Evolutionary conservation across 2,888 invertebrate genomes (phyloP).

Genomic region (Hoplodrina ambigua): DNA sequence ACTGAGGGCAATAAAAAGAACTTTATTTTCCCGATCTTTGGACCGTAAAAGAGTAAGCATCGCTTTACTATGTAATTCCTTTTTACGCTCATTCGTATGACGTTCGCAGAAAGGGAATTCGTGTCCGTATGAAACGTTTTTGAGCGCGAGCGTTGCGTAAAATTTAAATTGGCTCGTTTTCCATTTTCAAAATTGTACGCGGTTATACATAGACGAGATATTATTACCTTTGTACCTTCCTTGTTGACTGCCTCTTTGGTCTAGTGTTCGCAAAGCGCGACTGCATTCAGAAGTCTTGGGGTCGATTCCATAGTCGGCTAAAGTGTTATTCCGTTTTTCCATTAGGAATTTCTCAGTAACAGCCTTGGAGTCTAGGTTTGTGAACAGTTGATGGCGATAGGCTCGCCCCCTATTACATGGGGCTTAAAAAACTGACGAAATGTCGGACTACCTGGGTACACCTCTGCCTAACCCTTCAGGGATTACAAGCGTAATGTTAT

Average conservation of each 20-base stretch:
- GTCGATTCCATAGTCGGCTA: too few species aligned
- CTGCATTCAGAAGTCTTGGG: too few species aligned
- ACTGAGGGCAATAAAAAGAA: slow-evolving; percentile 83
- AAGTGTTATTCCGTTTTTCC: too few species aligned
- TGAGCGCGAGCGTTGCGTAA: slow-evolving; percentile 66
- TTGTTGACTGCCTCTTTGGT: too few species aligned
- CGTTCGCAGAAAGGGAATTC: slow-evolving; percentile 74
- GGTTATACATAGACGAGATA: slow-evolving; percentile 51
- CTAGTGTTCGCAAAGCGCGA: too few species aligned
- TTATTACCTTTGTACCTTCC: slow-evolving; percentile 39
- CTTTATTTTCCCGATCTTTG: slow-evolving; percentile 83
- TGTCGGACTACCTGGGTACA: too few species aligned
- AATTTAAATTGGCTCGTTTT: slow-evolving; percentile 77
- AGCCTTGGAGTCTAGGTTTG: too few species aligned
- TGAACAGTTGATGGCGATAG: too few species aligned
- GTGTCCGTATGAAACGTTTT: slow-evolving; percentile 62
- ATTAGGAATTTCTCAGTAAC: too few species aligned
- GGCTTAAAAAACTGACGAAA: too few species aligned
- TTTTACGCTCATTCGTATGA: slow-evolving; percentile 76
- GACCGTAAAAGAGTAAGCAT: slow-evolving; percentile 82
- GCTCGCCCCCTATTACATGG: too few species aligned
- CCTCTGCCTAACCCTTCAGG: too few species aligned
- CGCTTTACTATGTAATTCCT: slow-evolving; percentile 82
- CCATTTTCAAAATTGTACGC: slow-evolving; percentile 62
- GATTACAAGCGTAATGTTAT: neutral